Conservation (phyloP, 30 jellyfish, hydroid and myxozoan species). For the Pelagia noctiluca region DNA sequence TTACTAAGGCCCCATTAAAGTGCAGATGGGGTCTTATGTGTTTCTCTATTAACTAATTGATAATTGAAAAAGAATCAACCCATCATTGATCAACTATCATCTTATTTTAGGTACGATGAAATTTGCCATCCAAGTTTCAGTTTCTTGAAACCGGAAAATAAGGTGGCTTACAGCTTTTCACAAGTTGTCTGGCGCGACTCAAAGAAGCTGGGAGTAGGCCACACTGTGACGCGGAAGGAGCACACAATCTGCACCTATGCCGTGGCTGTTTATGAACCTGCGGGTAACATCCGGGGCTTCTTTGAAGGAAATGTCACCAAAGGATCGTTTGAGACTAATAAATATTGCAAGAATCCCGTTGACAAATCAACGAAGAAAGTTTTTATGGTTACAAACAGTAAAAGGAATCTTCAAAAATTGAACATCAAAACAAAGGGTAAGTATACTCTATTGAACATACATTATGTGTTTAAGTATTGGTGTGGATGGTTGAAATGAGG, state of each 20-base stretch:
- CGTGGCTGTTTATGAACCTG: conserved; percentile 69
- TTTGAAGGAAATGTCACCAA: conserved; percentile 55
- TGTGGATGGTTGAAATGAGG: too few species aligned
- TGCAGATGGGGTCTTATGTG: too few species aligned
- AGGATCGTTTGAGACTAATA: conserved; percentile 43
- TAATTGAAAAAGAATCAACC: too few species aligned
- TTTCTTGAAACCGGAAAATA: conserved; percentile 67
- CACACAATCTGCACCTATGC: conserved; percentile 61
- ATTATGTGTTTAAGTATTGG: too few species aligned
- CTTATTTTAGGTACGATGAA: conserved; percentile 91
- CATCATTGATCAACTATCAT: too few species aligned
- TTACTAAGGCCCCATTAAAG: too few species aligned
- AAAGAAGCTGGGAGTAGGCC: conserved; percentile 66
- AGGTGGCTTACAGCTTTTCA: conserved; percentile 66
- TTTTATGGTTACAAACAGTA: too few species aligned
- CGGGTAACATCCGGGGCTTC: conserved; percentile 59
- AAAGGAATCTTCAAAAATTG: too few species aligned
- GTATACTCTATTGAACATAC: too few species aligned
- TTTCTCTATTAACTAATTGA: too few species aligned
- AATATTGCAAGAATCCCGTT: conserved; percentile 40
- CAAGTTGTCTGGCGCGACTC: conserved; percentile 76
- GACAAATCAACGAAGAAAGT: too few species aligned
- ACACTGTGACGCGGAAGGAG: conserved; percentile 62
- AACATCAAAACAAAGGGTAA: too few species aligned
- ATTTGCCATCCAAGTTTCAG: conserved; percentile 83